These are phyloP conservation scores for Andrena cerasifolii DNA, from an alignment of 1,140 invertebrate genomes.

Conservation along the genomic window DNA sequence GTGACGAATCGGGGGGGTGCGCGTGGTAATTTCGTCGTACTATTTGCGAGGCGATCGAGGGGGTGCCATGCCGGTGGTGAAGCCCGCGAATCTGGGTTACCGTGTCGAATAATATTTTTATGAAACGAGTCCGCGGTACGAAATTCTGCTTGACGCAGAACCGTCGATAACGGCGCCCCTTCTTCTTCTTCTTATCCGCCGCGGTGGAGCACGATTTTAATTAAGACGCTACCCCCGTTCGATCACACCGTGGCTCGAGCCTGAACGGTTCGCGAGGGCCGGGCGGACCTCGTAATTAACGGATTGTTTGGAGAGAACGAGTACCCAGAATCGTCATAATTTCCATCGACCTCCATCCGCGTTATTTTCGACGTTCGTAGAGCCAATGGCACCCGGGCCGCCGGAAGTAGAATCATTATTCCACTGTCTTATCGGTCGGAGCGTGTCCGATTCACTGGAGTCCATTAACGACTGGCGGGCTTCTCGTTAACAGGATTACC, in stretches of 20 bases:
- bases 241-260: constrained; percentile 4
- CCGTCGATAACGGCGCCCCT: background rate
- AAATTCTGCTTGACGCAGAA: constrained; percentile 1
- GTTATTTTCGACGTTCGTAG: background rate
- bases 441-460: constrained; percentile 34
- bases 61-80: background rate
- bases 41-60: background rate
- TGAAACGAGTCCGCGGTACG: background rate
- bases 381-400: background rate
- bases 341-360: background rate
- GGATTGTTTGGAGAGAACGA: background rate
- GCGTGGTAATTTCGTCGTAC: constrained; percentile 2
- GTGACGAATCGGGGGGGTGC: background rate
- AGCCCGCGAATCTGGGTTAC: constrained; percentile 19
- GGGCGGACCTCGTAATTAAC: background rate
- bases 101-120: constrained; percentile 33
- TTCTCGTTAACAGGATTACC: constrained; percentile 61
- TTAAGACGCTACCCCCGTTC: background rate
- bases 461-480: constrained; percentile 59
- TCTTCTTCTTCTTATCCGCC: background rate
- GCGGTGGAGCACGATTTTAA: constrained; percentile 2
- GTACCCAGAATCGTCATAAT: background rate
- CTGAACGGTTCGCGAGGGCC: too few species aligned
- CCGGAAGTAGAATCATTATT: constrained; percentile 50
- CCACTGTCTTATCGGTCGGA: constrained; percentile 27